Evolutionary conservation across 2,888 invertebrate species (phyloP).

Genomic region (Ormyrus rosae): DNA sequence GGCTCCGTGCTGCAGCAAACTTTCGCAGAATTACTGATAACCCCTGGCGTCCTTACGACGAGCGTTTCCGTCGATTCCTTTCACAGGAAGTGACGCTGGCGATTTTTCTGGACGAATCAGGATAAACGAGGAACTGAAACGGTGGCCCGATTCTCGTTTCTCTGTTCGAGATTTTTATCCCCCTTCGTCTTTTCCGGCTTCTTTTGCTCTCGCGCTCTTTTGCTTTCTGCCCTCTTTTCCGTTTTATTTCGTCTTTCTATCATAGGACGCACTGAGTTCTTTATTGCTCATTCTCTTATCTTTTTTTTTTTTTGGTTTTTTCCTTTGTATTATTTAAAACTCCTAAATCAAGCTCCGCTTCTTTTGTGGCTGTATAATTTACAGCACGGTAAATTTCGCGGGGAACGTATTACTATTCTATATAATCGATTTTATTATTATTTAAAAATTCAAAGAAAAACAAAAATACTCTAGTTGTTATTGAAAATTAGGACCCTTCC

Average conservation of each 20-base stretch:
- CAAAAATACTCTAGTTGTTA: too few species aligned
- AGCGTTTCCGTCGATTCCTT: conserved; percentile 56
- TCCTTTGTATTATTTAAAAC: neutral
- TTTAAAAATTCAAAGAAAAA: too few species aligned
- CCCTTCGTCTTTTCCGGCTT: conserved; percentile 40
- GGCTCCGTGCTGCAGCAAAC: conserved; percentile 44
- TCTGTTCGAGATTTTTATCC: conserved; percentile 43
- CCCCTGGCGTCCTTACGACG: conserved; percentile 20
- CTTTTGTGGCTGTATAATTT: neutral
- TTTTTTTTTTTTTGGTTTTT: neutral
- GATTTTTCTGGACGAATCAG: conserved; percentile 53
- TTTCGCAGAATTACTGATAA: conserved; percentile 47
- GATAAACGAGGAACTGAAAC: conserved; percentile 1
- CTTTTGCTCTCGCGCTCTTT: neutral
- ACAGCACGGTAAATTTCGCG: too few species aligned
- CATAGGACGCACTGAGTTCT: conserved; percentile 12
- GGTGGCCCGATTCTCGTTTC: conserved; percentile 21
- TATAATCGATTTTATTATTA: too few species aligned
- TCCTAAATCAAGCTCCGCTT: conserved; percentile 17
- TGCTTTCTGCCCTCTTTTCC: conserved; percentile 1
- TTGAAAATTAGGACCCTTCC: too few species aligned
- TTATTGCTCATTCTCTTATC: conserved; percentile 2
- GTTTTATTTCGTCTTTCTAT: conserved; percentile 12
- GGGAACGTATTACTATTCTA: too few species aligned
- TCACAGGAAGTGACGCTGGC: conserved; percentile 59